These are phyloP conservation scores for Ahaetulla prasina DNA, from an alignment of 2,113 vertebrate species.

Conservation along the genomic window DNA sequence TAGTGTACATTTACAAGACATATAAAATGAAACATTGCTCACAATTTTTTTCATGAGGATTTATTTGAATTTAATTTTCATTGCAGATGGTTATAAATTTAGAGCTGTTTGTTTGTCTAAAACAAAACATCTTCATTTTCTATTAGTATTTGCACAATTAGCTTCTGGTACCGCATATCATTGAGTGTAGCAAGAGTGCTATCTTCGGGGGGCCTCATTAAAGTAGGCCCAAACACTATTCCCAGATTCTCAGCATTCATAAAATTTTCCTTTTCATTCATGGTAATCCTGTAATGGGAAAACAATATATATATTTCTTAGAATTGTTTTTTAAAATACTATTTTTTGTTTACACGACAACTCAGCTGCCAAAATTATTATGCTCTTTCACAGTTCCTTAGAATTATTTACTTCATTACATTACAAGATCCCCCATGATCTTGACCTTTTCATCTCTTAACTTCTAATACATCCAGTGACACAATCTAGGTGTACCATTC, in stretches of 20 bases:
- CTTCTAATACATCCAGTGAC: background rate
- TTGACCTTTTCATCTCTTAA: background rate
- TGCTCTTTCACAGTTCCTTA: background rate
- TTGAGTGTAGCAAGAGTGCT: constrained; percentile 91
- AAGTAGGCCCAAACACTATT: constrained; percentile 94
- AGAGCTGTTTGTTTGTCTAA: constrained; percentile 63
- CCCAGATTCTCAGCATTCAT: constrained; percentile 96
- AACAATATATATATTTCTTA: constrained; percentile 2
- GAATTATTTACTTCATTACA: background rate
- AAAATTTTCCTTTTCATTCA: constrained; percentile 94
- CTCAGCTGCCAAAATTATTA: background rate
- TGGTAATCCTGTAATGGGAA: constrained; percentile 79
- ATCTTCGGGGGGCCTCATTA: constrained; percentile 94
- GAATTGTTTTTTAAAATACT: background rate
- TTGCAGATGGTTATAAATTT: constrained; percentile 51
- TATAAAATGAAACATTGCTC: constrained; percentile 68
- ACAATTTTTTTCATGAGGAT: constrained; percentile 56
- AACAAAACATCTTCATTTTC: constrained; percentile 97
- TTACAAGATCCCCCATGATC: background rate
- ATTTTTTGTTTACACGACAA: background rate
- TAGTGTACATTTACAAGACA: constrained; percentile 66
- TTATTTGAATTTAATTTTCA: constrained; percentile 48
- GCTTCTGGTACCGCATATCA: constrained; percentile 96
- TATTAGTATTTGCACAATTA: constrained; percentile 93
- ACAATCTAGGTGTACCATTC: background rate